Conservation (phyloP, 92 coral and sea anemone genomes). For the Palythoa grandis region DNA sequence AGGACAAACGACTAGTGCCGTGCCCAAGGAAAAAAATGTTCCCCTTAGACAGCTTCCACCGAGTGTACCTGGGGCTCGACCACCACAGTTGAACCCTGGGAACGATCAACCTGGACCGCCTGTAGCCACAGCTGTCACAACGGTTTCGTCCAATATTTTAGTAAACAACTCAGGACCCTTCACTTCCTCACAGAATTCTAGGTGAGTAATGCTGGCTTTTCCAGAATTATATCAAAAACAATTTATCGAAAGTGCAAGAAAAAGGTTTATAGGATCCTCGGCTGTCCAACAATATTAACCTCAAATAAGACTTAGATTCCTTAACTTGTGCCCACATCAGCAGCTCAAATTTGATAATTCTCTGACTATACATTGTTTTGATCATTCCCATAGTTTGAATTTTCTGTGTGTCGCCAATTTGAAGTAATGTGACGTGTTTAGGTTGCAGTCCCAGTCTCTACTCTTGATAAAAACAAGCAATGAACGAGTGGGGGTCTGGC, state of each 20-base stretch:
- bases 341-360: no score
- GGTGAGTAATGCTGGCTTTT: neutral
- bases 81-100: neutral
- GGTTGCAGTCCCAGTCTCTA: no score
- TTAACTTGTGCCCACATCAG: no score
- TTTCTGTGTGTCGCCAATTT: no score
- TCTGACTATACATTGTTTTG: no score
- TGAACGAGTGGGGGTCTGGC: no score
- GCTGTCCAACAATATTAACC: no score
- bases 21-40: neutral
- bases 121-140: neutral
- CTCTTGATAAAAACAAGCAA: no score
- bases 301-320: no score
- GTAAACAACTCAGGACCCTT: neutral
- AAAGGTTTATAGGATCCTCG: neutral
- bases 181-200: neutral
- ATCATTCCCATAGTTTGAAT: no score
- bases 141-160: constrained; percentile 10
- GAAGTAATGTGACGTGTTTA: no score
- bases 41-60: constrained; percentile 4
- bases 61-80: constrained; percentile 7
- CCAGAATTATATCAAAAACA: neutral
- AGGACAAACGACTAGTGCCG: constrained; percentile 25
- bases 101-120: neutral
- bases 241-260: neutral